Percentiles rank a stretch among this genome's conserved stretches.
Evolutionary conservation across 2,888 invertebrate species (phyloP).

Genomic region (Drosophila pseudotalamancana): DNA sequence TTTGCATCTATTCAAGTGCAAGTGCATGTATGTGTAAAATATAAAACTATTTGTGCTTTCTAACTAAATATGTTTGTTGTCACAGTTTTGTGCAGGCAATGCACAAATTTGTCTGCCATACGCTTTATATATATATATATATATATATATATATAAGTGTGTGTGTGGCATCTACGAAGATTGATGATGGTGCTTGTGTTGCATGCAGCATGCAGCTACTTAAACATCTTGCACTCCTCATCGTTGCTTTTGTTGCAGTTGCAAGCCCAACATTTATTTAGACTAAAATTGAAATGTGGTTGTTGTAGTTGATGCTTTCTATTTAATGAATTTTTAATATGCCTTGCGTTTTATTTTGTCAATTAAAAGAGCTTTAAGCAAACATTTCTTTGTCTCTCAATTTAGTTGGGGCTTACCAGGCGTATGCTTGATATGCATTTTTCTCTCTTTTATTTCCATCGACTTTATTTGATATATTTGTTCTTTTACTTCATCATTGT

Average conservation of each 20-base stretch:
- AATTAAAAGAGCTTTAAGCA: constrained; percentile 50
- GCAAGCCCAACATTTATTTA: constrained; percentile 56
- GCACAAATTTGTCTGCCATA: constrained; percentile 48
- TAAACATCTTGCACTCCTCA: constrained; percentile 32
- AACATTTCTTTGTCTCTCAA: constrained; percentile 32
- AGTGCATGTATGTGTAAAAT: constrained; percentile 1
- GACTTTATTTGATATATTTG: constrained; percentile 8
- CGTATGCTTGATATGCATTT: constrained; percentile 41
- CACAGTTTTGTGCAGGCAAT: constrained; percentile 46
- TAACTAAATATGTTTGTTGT: constrained; percentile 27
- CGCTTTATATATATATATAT: background rate
- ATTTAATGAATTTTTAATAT: constrained; percentile 76
- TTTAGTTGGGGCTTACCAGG: constrained; percentile 14
- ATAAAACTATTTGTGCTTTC: constrained; percentile 9
- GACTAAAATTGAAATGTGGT: constrained; percentile 16
- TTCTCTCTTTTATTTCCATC: constrained; percentile 1
- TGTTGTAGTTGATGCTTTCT: constrained; percentile 50
- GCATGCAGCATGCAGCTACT: constrained; percentile 54
- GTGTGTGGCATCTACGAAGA: constrained; percentile 66
- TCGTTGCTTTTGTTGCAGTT: background rate
- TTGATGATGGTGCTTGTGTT: constrained; percentile 56
- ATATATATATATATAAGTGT: constrained; percentile 10
- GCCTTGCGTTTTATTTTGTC: constrained; percentile 48
- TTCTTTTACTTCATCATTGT: background rate
- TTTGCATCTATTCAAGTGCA: constrained; percentile 15